Conservation (phyloP, 2,113 vertebrate genomes). For the Sinosuthora webbiana region DNA sequence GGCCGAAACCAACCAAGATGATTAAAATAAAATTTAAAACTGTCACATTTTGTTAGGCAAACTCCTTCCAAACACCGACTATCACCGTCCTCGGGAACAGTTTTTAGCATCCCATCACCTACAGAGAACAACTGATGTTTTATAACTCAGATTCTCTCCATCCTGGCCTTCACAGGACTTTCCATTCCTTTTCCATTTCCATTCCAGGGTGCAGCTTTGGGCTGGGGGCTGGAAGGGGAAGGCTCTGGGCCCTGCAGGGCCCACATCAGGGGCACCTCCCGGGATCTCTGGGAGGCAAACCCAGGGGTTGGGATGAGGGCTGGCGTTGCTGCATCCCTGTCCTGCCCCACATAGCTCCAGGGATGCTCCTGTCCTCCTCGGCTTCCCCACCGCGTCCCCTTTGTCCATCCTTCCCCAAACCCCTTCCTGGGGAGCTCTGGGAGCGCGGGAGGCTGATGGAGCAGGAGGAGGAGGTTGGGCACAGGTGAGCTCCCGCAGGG, state of each 20-base stretch:
- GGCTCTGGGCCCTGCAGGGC: background rate
- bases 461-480: rapidly evolving
- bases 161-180: no score
- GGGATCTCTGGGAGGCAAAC: rapidly evolving
- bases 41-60: background rate
- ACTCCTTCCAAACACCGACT: background rate
- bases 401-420: rapidly evolving
- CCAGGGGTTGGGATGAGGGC: no score
- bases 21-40: background rate
- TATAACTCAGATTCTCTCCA: no score
- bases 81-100: background rate
- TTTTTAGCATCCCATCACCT: background rate
- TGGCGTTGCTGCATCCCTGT: background rate
- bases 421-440: background rate
- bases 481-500: background rate
- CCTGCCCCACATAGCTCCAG: rapidly evolving
- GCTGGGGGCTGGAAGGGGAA: background rate
- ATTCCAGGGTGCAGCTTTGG: background rate
- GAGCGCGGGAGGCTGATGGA: no score
- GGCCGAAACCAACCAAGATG: background rate
- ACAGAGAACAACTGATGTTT: background rate
- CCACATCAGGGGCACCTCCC: background rate
- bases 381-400: rapidly evolving
- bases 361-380: rapidly evolving
- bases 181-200: background rate